phyloP scores from a whole-genome alignment of 2,888 invertebrate species.

The Acanthosepion pharaonis region DNA sequence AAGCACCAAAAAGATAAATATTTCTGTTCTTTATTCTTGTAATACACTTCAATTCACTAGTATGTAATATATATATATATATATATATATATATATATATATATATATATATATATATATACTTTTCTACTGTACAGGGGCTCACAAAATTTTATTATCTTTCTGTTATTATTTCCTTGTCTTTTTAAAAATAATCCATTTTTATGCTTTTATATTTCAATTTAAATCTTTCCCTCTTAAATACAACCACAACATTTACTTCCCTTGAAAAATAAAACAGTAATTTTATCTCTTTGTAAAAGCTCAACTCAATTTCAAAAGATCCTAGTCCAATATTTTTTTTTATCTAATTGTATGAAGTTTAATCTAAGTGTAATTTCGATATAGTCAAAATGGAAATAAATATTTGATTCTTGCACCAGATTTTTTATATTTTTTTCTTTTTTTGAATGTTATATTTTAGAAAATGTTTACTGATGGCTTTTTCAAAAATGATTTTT shows the following conservation, averaged over 20 bases:
- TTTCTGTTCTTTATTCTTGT: constrained; percentile 12
- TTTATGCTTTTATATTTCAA: not conserved
- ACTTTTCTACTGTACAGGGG: not conserved
- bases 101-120: not conserved
- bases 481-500: too few relatives aligned
- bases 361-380: not conserved
- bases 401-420: constrained; percentile 1
- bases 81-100: constrained; percentile 33
- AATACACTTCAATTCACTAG: constrained; percentile 11
- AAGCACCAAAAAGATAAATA: not conserved
- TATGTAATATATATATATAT: not conserved
- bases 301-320: not conserved
- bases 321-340: not conserved
- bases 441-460: not conserved
- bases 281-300: not conserved
- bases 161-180: not conserved
- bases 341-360: not conserved
- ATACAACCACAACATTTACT: not conserved
- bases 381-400: not conserved
- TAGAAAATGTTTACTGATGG: too few relatives aligned
- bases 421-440: not conserved
- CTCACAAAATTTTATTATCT: constrained; percentile 5
- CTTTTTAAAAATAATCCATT: not conserved
- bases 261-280: not conserved
- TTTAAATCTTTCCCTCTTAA: not conserved